Evolutionary conservation across 2,797 vertebrate genomes (phyloP).

Genomic region (Acrossocheilus wenchowensis): DNA sequence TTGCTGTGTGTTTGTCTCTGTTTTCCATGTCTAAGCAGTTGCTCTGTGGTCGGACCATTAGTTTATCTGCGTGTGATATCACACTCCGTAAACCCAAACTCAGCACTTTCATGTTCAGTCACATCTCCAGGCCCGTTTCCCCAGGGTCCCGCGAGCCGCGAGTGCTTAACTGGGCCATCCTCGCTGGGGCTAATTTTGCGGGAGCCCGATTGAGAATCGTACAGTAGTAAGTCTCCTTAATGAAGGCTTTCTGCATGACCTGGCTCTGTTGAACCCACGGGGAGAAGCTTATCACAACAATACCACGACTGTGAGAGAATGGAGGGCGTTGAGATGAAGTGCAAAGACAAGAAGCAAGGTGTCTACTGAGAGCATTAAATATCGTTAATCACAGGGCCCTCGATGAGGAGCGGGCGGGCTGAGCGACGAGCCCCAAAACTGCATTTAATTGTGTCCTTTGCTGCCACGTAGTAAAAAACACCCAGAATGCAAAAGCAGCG

Average conservation of each 20-base stretch:
- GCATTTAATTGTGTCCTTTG: constrained; percentile 40
- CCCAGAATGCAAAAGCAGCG: neutral
- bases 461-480: constrained; percentile 35
- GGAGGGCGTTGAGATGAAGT: constrained; percentile 61
- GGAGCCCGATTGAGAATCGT: constrained; percentile 75
- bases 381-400: constrained; percentile 69
- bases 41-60: constrained; percentile 50
- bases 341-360: constrained; percentile 62
- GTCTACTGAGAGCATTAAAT: constrained; percentile 63
- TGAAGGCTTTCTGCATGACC: constrained; percentile 59
- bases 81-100: constrained; percentile 46
- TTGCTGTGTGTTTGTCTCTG: constrained; percentile 8
- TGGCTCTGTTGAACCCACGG: constrained; percentile 14
- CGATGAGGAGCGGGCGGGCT: constrained; percentile 53
- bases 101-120: constrained; percentile 63
- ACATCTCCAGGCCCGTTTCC: constrained; percentile 75
- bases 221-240: constrained; percentile 67
- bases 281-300: constrained; percentile 50
- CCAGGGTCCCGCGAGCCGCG: constrained; percentile 71
- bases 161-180: constrained; percentile 78
- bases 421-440: constrained; percentile 3
- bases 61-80: constrained; percentile 47
- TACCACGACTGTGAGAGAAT: constrained; percentile 10
- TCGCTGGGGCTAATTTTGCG: constrained; percentile 79
- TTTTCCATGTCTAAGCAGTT: constrained; percentile 38